Base-by-base conservation (phyloP, 2,797 vertebrate species). In the Hyperoplus immaculatus region DNA sequence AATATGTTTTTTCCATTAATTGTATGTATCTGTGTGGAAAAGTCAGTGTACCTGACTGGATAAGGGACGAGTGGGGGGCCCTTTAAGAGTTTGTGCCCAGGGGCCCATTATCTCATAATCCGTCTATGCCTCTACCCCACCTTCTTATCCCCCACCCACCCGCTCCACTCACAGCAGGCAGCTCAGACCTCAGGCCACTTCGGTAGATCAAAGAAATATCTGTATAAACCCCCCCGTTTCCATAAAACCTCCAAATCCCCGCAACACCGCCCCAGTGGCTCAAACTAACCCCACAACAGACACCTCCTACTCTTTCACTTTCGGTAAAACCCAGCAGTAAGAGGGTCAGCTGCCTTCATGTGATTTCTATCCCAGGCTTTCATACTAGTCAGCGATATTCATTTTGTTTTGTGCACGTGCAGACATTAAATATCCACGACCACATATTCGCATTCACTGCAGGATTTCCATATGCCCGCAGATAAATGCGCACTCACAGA, bases 151-250 rank as follows among this genome's bases (percentile, higher is more conserved):
- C 68, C 46, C 41, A 45, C 71, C 39, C 55, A n/a, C 38, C 16
- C 10, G 0, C 56, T 64, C 69, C 38, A 3, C 41, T 80, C 84
- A 60, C 82, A 84, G 86, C 80, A 79, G 82, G 82, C 66, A 12
- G n/a, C 72, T n/a, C 45, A 69, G 72, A 81, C 88, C 88, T 80
- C 72, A 71, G 86, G 88, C 88, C 76, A 66, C 68, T 82, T 72
- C 74, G 60, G 62, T 9, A 85, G 68, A 91, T 93, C 87, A 93
- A 91, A 91, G 85, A 67, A 14, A 59, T 3, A 6, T 9, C 67
- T 63, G 54, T 57, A 54, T 65, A 59, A 72, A 36, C 4, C 60
- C 55, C 55, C 42, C 41, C 36, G 11, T 45, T 29, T 29, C 29
- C 49, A 49, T 13, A 7, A 59, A 51, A 41, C 51, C 58, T 36